Conservation (phyloP, 2,113 vertebrate genomes). For the Pelecanus crispus region DNA sequence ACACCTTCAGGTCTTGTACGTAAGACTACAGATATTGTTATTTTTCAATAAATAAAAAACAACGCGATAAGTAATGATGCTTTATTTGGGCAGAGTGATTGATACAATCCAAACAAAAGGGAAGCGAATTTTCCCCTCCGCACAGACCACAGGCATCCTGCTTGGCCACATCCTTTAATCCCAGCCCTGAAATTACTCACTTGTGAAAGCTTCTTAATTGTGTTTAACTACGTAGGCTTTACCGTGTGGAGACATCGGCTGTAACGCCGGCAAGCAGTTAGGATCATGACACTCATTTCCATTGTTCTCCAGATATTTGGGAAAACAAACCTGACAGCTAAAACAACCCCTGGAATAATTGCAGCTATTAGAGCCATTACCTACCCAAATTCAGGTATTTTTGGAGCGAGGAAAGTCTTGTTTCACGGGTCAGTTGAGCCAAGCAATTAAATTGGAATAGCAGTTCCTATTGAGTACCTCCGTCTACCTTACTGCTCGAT, state of each 20-base stretch:
- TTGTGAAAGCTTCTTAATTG: conserved; percentile 40
- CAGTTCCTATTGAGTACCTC: background rate
- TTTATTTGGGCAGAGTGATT: background rate
- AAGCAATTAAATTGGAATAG: background rate
- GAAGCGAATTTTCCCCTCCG: background rate
- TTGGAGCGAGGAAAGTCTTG: background rate
- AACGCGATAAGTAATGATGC: accelerated
- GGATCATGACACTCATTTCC: background rate
- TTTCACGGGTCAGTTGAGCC: background rate
- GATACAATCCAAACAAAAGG: background rate
- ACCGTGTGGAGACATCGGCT: background rate
- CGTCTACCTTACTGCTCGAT: background rate
- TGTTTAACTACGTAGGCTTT: background rate
- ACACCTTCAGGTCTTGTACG: background rate
- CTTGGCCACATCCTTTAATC: conserved; percentile 33
- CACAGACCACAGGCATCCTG: background rate
- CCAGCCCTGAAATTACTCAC: conserved; percentile 6
- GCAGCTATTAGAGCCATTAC: background rate
- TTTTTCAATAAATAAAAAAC: background rate
- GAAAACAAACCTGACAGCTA: background rate
- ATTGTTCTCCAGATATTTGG: background rate
- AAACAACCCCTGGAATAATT: background rate
- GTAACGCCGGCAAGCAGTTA: background rate
- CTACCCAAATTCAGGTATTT: background rate
- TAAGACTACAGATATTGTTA: background rate